Base-by-base conservation (phyloP, 2,888 invertebrate species). In the Tetragonisca angustula region DNA sequence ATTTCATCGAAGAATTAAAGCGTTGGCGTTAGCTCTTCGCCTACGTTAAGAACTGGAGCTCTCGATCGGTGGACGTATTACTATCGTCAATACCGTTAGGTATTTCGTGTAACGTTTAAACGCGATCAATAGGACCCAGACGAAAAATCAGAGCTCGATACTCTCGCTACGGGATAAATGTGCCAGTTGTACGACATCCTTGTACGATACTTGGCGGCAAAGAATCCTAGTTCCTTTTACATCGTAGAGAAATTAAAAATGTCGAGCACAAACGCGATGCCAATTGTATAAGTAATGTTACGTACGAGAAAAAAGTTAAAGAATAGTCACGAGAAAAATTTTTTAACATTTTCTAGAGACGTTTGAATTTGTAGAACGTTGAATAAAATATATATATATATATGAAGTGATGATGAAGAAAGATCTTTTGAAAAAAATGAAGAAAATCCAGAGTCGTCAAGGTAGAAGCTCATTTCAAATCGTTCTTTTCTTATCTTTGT, bases 1-100 rank as follows among this genome's bases (percentile, higher is more conserved):
- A 21, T 11, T 21, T 2, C 13, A 13, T 43, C 19, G n/a, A 15
- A 43, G 43, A 43, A 21, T 32, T 13, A 17, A 32, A 65, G 17
- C 15, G 4, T 65, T 32, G 3, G 13, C 15, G n/a, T n/a, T n/a
- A 43, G 17, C 4, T 65, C n/a, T 13, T 43, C 36, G n/a, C n/a
- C 43, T 65, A 65, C 65, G 17, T 65, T 43, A n/a, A n/a, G n/a
- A 65, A 65, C 43, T 65, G 9, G 65, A 21, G n/a, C 43, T 65
- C 36, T 65, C 21, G 43, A 43, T 65, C 43, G 43, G 36, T 67
- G 43, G 9, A 65, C n/a, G 65, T 43, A 65, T 65, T 65, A 36
- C 65, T 65, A 65, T 43, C 65, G 9, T 65, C 43, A 9, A 67
- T 43, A 67, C 65, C 43, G 43, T 67, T 67, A 67, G 68, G 52